Evolutionary conservation across 2,797 vertebrate species (phyloP), one percentile per base, ranked within the genome.

Genomic region (Enteromius anoplus): DNA sequence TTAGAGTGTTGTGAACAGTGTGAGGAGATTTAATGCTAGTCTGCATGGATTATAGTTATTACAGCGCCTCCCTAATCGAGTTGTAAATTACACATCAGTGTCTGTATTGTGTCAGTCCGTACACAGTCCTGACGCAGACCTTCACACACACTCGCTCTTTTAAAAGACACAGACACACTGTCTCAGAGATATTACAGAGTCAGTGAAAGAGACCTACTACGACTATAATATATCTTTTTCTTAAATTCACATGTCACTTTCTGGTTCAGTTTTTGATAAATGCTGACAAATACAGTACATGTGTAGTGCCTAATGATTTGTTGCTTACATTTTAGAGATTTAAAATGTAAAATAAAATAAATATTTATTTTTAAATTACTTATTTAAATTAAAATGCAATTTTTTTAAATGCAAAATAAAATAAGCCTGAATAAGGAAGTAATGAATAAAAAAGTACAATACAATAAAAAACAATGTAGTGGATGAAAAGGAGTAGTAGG

Each of bases 81-180:
- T 69, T 76, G 76, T 76, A 55, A 82, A 76, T 55, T 21, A 76
- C 34, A 58, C 32, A 34, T 1, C 11, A 4, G 80, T n/a, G 49
- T 69, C 81, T 58, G 47, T 55, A 55, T 66, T 82, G 34, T 76
- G 7, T 82, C 47, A 6, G 17, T 32, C 23, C 19, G 5, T 49
- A 29, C n/a, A 29, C 45, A 75, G 8, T 64, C 47, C 65, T 32
- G 34, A 69, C 8, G 14, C 75, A 45, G 62, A 78, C 12, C 37
- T n/a, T 17, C 49, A 37, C 14, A 69, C 2, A 45, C 51, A 21
- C 26, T 26, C 15, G 21, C 14, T 17, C 14, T 40, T 76, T 26
- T 62, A 26, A 76, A 34, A 4, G 26, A 53, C 60, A 51, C 42
- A 37, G 19, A 78, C 11, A n/a, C 5, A 14, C n/a, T n/a, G 14